Base-by-base conservation (phyloP, 2,888 invertebrate species). In the Athripsodes cinereus region DNA sequence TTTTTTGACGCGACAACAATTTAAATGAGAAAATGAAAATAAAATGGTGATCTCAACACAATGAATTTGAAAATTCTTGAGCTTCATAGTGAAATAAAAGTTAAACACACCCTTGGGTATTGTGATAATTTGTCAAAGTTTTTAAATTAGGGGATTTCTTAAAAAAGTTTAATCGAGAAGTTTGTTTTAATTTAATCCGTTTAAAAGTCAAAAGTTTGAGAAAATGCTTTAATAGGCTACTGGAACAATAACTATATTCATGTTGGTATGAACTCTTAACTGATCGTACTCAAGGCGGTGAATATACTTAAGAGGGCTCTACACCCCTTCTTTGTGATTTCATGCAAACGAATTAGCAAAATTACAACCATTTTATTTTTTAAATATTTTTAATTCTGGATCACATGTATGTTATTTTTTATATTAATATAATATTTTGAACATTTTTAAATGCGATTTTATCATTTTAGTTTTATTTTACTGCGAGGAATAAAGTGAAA, bases 71-170 rank as follows among this genome's bases (percentile, higher is more conserved):
- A 5, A 40, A 40, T 2, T n/a, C n/a, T 40, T 40, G 16, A 40
- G 13, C 5, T 40, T 40, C 40, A 8, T 13, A n/a, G 3, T 13
- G 3, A 13, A 13, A 40, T n/a, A 40, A 40, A 40, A 40, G 40
- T 40, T 40, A 40, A 40, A 40, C 40, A 40, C 40, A 40, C 40
- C 40, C 40, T 40, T 40, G 40, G 40, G 40, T 40, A n/a, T 40
- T 40, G 40, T 16, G 40, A 40, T 40, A 40, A 40, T 40, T 40
- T 40, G 40, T 40, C 40, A 40, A 40, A 40, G 8, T 40, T 40
- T 40, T 26, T 26, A 26, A 26, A 26, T 26, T 26, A 26, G 26
- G 26, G 26, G 26, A 26, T 26, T 26, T 26, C 26, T 40, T 40
- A 8, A n/a, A n/a, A n/a, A 13, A 40, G 40, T 40, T 40, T 40